Percentiles rank a stretch among this genome's conserved stretches.
phyloP scores from a whole-genome alignment of 2,797 vertebrate genomes.

The Zenarchopterus dispar region DNA sequence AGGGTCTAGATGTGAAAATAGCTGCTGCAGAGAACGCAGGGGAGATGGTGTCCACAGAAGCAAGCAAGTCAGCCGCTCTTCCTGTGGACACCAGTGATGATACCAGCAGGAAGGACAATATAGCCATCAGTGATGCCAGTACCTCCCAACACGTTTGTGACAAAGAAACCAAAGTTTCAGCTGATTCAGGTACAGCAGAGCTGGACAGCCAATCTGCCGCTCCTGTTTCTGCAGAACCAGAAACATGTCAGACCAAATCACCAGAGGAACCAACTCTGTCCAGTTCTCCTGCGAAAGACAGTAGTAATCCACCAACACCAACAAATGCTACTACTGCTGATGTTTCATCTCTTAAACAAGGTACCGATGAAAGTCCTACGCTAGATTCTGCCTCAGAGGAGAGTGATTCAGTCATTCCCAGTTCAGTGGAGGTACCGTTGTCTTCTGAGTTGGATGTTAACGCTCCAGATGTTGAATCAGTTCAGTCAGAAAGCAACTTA shows the following conservation, averaged over 20 bases:
- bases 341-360: constrained; percentile 18
- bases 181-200: constrained; percentile 59
- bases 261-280: constrained; percentile 22
- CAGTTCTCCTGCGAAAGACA: constrained; percentile 48
- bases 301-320: constrained; percentile 14
- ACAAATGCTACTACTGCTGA: constrained; percentile 9
- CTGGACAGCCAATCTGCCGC: constrained; percentile 11
- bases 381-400: constrained; percentile 33
- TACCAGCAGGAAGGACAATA: constrained; percentile 16
- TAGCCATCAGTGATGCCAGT: constrained; percentile 11
- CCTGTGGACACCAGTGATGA: constrained; percentile 30
- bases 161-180: constrained; percentile 39
- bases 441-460: constrained; percentile 13
- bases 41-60: constrained; percentile 24
- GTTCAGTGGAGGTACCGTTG: constrained; percentile 7
- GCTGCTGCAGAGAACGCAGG: constrained; percentile 15
- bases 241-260: constrained; percentile 9
- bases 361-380: constrained; percentile 14
- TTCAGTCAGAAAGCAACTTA: constrained; percentile 15
- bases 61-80: constrained; percentile 1
- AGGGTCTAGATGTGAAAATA: constrained; percentile 3
- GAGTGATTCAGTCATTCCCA: constrained; percentile 5
- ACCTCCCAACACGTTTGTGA: constrained; percentile 20
- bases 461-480: constrained; percentile 7
- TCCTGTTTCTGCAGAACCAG: constrained; percentile 50